phyloP scores from a whole-genome alignment of 2,113 vertebrate species.

The Rutilus rutilus region DNA sequence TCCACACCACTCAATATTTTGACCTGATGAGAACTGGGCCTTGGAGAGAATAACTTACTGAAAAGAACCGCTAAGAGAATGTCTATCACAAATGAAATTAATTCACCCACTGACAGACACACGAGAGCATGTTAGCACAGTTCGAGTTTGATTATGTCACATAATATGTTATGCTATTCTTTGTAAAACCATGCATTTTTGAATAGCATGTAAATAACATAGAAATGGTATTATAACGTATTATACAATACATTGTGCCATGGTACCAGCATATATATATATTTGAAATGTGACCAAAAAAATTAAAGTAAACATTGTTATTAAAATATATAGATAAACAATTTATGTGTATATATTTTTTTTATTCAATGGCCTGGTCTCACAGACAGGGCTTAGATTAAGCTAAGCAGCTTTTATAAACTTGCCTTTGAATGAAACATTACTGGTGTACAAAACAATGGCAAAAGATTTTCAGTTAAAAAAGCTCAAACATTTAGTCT shows the following conservation, averaged over 20 bases:
- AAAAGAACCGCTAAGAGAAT: constrained; percentile 6
- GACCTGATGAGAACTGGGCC: constrained; percentile 5
- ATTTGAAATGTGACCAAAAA: background rate
- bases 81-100: background rate
- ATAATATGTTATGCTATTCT: background rate
- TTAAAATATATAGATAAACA: background rate
- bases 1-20: constrained; percentile 12
- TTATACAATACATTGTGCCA: background rate
- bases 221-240: background rate
- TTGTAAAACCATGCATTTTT: background rate
- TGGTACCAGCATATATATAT: background rate
- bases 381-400: no score
- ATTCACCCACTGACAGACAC: background rate
- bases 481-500: no score
- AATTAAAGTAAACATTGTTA: background rate
- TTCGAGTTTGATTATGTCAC: background rate
- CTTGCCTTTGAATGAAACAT: no score
- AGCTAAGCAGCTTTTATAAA: no score
- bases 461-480: no score
- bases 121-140: background rate
- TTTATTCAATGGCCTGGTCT: no score
- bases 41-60: background rate
- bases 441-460: no score
- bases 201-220: background rate
- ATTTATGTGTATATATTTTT: background rate